These are phyloP conservation scores for Temnothorax rugatulus DNA, from an alignment of 2,888 invertebrate species.

Conservation along the genomic window DNA sequence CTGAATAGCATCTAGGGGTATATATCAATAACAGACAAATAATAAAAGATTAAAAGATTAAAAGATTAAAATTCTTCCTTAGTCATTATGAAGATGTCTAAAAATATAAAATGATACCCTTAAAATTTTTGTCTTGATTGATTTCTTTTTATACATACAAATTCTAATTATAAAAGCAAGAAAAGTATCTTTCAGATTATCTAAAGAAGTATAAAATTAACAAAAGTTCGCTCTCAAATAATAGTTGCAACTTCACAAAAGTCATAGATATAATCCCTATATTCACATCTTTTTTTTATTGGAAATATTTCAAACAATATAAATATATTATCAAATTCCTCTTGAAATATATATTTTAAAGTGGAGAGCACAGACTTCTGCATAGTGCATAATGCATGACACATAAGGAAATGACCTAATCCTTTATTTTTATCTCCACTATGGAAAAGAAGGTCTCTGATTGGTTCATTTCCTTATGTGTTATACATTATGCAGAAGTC, in stretches of 20 bases:
- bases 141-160: not conserved
- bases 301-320: not conserved
- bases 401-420: no score
- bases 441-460: no score
- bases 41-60: not conserved
- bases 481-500: no score
- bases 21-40: not conserved
- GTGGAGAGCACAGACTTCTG: not conserved
- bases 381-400: not conserved
- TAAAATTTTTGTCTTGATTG: not conserved
- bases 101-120: not conserved
- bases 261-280: not conserved
- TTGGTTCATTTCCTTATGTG: no score
- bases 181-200: not conserved
- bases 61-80: not conserved
- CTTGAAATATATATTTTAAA: not conserved
- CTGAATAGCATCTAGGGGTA: not conserved
- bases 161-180: not conserved
- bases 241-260: not conserved
- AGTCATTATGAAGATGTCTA: not conserved
- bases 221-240: not conserved
- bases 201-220: not conserved
- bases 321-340: not conserved
- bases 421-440: no score
- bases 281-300: not conserved